Evolutionary conservation across 2,113 vertebrate species (phyloP).

Genomic region (Phalacrocorax brasilianus): DNA sequence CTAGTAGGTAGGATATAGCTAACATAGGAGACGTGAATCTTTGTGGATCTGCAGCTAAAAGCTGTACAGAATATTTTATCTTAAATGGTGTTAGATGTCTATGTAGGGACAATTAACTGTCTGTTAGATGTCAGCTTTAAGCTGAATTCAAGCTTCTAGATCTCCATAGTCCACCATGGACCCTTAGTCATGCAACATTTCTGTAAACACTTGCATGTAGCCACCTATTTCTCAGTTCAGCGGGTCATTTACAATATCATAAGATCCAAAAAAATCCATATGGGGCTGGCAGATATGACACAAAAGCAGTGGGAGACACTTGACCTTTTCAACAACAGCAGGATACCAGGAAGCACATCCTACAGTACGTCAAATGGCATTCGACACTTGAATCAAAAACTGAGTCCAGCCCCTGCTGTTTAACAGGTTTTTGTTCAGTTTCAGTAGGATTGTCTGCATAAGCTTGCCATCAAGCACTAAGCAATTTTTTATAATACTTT

Average conservation of each 20-base stretch:
- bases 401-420: background rate
- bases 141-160: background rate
- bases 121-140: background rate
- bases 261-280: background rate
- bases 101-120: background rate
- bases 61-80: background rate
- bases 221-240: background rate
- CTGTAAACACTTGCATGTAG: background rate
- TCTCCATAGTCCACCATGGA: background rate
- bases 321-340: background rate
- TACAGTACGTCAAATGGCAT: background rate
- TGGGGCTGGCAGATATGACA: background rate
- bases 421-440: background rate
- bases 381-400: background rate
- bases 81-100: background rate
- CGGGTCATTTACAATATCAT: background rate
- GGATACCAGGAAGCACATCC: background rate
- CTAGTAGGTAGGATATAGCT: background rate
- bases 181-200: background rate
- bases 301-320: background rate
- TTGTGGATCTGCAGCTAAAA: background rate
- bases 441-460: background rate
- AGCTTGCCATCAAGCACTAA: background rate
- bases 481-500: background rate
- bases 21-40: background rate